phyloP scores from a whole-genome alignment of 2,113 vertebrate species.

The Tautogolabrus adspersus region DNA sequence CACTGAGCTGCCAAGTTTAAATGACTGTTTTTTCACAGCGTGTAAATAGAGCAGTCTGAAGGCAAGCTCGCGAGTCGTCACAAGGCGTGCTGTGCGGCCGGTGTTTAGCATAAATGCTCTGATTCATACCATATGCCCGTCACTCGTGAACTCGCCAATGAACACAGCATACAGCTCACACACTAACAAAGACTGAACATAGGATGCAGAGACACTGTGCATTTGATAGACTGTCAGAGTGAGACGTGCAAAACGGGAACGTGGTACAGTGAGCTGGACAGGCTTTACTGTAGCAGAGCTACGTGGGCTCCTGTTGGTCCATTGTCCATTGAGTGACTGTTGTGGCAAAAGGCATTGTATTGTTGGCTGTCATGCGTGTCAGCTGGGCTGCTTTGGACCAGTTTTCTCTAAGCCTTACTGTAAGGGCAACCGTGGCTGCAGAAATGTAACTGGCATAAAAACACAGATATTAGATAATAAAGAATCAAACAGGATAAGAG shows the following conservation, averaged over 20 bases:
- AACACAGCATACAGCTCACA: constrained; percentile 4
- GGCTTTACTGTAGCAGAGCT: constrained; percentile 30
- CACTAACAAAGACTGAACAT: constrained; percentile 17
- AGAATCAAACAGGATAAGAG: too few species aligned
- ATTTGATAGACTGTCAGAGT: constrained; percentile 47
- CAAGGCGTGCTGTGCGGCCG: constrained; percentile 33
- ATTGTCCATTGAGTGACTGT: constrained; percentile 51
- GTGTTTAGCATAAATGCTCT: constrained; percentile 32
- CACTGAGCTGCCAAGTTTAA: constrained; percentile 43
- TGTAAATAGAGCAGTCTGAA: constrained; percentile 52
- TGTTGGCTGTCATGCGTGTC: constrained; percentile 54
- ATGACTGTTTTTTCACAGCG: constrained; percentile 51
- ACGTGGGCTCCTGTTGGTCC: constrained; percentile 43
- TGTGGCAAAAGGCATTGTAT: constrained; percentile 48
- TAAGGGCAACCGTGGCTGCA: neutral
- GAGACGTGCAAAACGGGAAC: constrained; percentile 41
- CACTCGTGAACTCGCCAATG: constrained; percentile 7
- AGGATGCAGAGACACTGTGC: constrained; percentile 2
- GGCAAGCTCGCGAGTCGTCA: constrained; percentile 40
- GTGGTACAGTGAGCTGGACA: constrained; percentile 45
- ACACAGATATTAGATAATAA: neutral
- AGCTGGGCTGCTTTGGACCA: constrained; percentile 40
- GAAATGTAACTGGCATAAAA: constrained; percentile 2
- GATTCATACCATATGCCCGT: constrained; percentile 60
- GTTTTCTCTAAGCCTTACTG: constrained; percentile 30